Conservation (phyloP, 2,113 vertebrate genomes). For the Poeciliopsis turrubarensis region DNA sequence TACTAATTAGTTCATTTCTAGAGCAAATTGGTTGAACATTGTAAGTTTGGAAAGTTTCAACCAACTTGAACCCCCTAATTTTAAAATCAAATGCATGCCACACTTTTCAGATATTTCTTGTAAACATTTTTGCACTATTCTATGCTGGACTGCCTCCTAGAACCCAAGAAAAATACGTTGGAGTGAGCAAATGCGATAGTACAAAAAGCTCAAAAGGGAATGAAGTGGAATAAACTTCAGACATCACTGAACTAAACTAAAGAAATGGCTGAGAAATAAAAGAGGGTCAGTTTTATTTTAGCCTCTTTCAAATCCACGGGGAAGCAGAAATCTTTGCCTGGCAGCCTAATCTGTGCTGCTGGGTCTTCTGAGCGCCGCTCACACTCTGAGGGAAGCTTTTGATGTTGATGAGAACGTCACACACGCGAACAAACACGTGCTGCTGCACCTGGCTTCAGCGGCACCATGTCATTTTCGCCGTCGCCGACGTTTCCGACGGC, state of each 20-base stretch:
- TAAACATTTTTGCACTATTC: too few relatives aligned
- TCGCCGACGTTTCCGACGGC: conserved; percentile 68
- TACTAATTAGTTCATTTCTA: too few relatives aligned
- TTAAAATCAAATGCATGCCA: too few relatives aligned
- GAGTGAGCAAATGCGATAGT: not conserved
- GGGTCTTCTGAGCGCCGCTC: conserved; percentile 16
- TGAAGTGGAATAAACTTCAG: not conserved
- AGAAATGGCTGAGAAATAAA: conserved; percentile 7
- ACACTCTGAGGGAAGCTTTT: conserved; percentile 1
- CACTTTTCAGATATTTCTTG: too few relatives aligned
- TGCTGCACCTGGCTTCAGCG: conserved; percentile 77
- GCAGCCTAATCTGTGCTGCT: conserved; percentile 47
- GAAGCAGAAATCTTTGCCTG: conserved; percentile 32
- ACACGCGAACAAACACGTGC: conserved; percentile 14
- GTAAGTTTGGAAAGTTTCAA: too few relatives aligned
- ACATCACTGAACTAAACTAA: not conserved
- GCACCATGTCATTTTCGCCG: conserved; percentile 78
- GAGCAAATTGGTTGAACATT: too few relatives aligned
- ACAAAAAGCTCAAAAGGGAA: not conserved
- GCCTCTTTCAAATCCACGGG: conserved; percentile 20
- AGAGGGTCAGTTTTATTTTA: conserved; percentile 45
- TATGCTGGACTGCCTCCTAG: too few relatives aligned
- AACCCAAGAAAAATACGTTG: not conserved
- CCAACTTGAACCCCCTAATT: too few relatives aligned
- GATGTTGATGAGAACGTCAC: conserved; percentile 9